Conservation (phyloP, 2,113 vertebrate species). For the Tamias sibiricus region DNA sequence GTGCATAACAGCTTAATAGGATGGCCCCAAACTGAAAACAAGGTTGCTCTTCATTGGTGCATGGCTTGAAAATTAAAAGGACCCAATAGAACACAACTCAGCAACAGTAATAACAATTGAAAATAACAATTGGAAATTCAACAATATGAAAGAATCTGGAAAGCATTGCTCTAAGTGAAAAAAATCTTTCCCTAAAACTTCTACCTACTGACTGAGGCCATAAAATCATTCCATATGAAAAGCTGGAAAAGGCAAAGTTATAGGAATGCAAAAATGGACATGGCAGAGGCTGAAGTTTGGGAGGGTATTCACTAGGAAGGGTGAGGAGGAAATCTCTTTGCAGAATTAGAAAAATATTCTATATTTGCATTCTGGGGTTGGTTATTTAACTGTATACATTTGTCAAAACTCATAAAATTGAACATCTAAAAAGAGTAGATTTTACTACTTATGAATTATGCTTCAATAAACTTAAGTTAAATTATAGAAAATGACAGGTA, state of each 20-base stretch:
- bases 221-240: background rate
- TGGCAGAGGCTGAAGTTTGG: accelerated
- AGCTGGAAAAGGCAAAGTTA: background rate
- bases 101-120: background rate
- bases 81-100: background rate
- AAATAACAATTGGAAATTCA: background rate
- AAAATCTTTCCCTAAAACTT: background rate
- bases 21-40: background rate
- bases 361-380: background rate
- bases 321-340: background rate
- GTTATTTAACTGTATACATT: background rate
- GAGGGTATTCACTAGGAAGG: background rate
- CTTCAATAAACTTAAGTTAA: background rate
- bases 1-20: background rate
- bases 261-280: background rate
- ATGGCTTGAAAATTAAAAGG: background rate
- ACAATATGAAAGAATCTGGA: background rate
- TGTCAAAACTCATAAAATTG: slow-evolving; percentile 1
- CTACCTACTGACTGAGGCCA: background rate
- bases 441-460: background rate
- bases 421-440: background rate
- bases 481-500: background rate
- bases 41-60: background rate
- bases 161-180: background rate
- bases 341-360: background rate